phyloP scores from a whole-genome alignment of 2,113 vertebrate genomes.

The Fulica atra region DNA sequence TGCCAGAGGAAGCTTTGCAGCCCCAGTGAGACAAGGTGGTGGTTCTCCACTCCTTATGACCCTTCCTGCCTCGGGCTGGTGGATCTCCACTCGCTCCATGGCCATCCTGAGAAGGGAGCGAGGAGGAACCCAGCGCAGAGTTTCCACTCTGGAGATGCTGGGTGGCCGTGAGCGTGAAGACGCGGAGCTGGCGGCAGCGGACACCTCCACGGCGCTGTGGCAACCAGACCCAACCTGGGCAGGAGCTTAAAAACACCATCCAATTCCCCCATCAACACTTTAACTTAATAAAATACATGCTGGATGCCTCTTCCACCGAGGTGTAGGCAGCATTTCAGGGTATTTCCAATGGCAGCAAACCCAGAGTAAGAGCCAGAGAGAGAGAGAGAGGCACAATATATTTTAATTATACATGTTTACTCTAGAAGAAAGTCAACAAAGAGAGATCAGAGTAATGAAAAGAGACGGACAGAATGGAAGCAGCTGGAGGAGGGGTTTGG shows the following conservation, averaged over 20 bases:
- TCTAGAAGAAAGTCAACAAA: neutral
- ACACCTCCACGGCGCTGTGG: accelerated
- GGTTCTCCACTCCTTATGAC: neutral
- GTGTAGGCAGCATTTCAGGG: accelerated
- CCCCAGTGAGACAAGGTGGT: neutral
- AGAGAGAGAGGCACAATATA: neutral
- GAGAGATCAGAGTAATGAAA: neutral
- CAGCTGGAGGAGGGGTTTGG: neutral
- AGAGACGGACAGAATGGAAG: neutral
- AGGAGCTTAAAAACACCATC: accelerated
- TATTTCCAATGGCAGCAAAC: neutral
- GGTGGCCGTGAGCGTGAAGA: neutral
- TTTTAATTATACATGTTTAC: neutral
- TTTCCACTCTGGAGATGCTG: accelerated
- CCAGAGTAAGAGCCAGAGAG: neutral
- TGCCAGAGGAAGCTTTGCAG: conserved; percentile 49
- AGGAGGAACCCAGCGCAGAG: neutral
- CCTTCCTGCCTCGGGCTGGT: neutral
- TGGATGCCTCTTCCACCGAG: neutral
- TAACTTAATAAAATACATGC: accelerated
- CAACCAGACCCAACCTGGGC: accelerated
- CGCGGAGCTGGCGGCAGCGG: accelerated
- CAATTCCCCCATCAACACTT: accelerated
- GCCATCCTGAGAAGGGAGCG: neutral
- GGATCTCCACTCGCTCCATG: neutral